phyloP scores from a whole-genome alignment of 1,140 invertebrate species.

The Drosophila burlai region DNA sequence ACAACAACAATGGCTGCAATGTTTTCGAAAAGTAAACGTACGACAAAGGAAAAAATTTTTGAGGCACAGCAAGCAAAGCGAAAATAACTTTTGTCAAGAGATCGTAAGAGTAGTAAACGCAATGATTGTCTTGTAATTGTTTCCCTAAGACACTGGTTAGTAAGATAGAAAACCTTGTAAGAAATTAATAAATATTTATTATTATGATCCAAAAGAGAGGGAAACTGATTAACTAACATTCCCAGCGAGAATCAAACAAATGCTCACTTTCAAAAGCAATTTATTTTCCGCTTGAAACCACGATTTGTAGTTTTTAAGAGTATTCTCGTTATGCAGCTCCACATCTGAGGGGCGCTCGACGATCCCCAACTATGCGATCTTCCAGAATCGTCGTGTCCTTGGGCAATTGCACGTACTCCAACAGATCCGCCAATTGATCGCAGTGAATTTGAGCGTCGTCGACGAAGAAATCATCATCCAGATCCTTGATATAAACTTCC shows the following conservation, averaged over 20 bases:
- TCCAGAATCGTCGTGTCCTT: constrained; percentile 43
- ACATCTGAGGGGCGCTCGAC: constrained; percentile 13
- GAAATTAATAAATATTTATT: background rate
- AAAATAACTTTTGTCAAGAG: background rate
- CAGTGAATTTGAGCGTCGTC: constrained; percentile 43
- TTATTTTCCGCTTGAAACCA: background rate
- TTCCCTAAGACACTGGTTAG: background rate
- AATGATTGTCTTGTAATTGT: background rate
- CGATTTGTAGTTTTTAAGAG: no score
- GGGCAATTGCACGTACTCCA: constrained; percentile 19
- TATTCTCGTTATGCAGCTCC: background rate
- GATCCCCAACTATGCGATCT: constrained; percentile 19
- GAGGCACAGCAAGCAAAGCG: background rate
- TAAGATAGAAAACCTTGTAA: background rate
- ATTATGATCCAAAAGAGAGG: background rate
- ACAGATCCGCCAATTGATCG: constrained; percentile 43
- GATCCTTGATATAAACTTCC: constrained; percentile 62
- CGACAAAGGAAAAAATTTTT: constrained; percentile 13
- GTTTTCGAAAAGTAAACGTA: constrained; percentile 6
- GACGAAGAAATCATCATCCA: constrained; percentile 40
- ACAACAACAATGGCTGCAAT: constrained; percentile 15
- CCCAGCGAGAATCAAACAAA: background rate
- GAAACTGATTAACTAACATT: no score
- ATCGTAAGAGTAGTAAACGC: background rate
- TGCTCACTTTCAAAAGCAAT: background rate